A percentile compares a stretch with the other conserved stretches of the same genome.
These are phyloP conservation scores for Microplitis deprimator DNA, from an alignment of 2,888 invertebrate species.

Conservation along the genomic window DNA sequence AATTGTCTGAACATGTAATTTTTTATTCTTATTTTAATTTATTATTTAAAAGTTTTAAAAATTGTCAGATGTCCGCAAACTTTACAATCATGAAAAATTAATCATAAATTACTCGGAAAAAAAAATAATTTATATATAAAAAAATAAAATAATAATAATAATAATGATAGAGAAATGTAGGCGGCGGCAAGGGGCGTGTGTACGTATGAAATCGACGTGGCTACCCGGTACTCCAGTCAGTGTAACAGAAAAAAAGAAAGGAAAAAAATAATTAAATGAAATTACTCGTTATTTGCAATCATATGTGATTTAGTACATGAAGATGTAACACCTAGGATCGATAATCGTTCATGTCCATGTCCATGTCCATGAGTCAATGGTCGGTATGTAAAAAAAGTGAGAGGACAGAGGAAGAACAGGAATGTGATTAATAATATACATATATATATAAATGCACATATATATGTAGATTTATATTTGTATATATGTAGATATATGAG, in stretches of 20 bases:
- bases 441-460: neutral
- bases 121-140: neutral
- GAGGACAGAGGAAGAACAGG: slow-evolving; percentile 25
- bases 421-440: neutral
- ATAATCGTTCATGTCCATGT: slow-evolving; percentile 22
- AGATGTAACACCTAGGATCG: slow-evolving; percentile 47
- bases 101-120: neutral
- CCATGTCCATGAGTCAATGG: slow-evolving; percentile 8
- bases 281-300: slow-evolving; percentile 21
- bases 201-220: slow-evolving; percentile 49
- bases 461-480: neutral
- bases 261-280: neutral
- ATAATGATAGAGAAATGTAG: slow-evolving; percentile 48
- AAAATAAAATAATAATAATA: slow-evolving; percentile 32
- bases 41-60: no score
- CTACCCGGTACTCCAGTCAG: slow-evolving; percentile 41
- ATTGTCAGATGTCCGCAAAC: no score
- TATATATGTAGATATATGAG: neutral
- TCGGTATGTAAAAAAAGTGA: slow-evolving; percentile 24
- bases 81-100: neutral
- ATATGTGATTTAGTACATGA: slow-evolving; percentile 9
- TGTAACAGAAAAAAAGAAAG: neutral
- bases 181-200: slow-evolving; percentile 51
- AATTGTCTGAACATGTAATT: no score
- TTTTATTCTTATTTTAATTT: no score